These are phyloP conservation scores for Omphaloscelis lunosa DNA, from an alignment of 2,888 invertebrate genomes.

Conservation along the genomic window DNA sequence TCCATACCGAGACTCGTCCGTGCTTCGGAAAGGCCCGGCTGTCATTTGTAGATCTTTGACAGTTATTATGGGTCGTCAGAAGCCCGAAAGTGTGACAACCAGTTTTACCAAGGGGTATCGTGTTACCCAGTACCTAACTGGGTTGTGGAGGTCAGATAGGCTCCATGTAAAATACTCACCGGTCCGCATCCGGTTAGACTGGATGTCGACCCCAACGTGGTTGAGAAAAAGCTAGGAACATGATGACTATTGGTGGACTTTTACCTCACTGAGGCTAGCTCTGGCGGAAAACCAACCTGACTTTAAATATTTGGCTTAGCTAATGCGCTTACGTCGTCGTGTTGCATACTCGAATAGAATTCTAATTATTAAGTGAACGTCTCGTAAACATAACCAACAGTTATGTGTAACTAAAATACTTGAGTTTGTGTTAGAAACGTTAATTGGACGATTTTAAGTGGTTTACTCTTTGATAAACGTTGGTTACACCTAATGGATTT, in stretches of 20 bases:
- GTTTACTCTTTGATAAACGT: slow-evolving; percentile 41
- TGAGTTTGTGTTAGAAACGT: slow-evolving; percentile 44
- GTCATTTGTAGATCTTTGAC: too few relatives aligned
- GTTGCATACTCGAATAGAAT: slow-evolving; percentile 43
- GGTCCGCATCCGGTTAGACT: too few relatives aligned
- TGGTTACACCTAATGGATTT: slow-evolving; percentile 41
- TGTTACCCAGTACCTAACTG: too few relatives aligned
- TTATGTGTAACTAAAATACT: slow-evolving; percentile 56
- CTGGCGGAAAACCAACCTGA: slow-evolving; percentile 48
- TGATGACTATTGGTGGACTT: background rate
- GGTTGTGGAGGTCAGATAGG: too few relatives aligned
- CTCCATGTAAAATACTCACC: too few relatives aligned
- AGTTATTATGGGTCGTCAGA: too few relatives aligned
- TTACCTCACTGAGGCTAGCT: background rate
- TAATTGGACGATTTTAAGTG: slow-evolving; percentile 60
- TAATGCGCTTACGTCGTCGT: slow-evolving; percentile 70
- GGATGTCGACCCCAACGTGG: too few relatives aligned
- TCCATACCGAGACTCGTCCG: too few relatives aligned
- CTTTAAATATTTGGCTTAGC: slow-evolving; percentile 81
- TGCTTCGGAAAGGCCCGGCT: too few relatives aligned
- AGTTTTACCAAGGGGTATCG: too few relatives aligned
- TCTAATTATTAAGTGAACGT: slow-evolving; percentile 37
- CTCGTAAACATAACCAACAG: slow-evolving; percentile 46
- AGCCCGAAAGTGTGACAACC: too few relatives aligned
- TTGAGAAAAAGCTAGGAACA: too few relatives aligned